Percentiles rank a stretch among this genome's conserved stretches.
phyloP scores from a whole-genome alignment of 2,888 invertebrate genomes.

The Leptarthrus brevirostris region DNA sequence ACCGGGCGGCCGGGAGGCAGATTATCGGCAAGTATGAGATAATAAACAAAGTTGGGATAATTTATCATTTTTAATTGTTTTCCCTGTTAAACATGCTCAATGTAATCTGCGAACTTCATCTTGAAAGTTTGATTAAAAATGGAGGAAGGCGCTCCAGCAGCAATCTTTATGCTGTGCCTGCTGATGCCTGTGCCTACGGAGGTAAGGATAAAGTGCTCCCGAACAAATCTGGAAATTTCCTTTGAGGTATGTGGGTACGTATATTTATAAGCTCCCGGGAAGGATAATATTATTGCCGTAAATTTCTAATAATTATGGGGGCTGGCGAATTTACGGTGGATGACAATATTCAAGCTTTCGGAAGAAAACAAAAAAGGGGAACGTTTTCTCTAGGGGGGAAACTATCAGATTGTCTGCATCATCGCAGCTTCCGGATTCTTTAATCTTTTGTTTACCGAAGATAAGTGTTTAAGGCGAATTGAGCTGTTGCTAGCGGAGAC shows the following conservation, averaged over 20 bases:
- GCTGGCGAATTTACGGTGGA: not conserved
- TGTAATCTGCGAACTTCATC: conserved; percentile 17
- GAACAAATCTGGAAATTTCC: not conserved
- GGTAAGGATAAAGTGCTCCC: not conserved
- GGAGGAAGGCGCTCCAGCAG: not conserved
- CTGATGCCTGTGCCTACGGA: not conserved
- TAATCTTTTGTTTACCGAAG: no score
- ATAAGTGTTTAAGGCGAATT: no score
- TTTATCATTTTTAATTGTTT: conserved; percentile 20
- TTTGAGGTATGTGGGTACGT: conserved; percentile 4
- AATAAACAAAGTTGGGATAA: conserved; percentile 20
- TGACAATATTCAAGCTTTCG: not conserved
- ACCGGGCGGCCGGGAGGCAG: not conserved
- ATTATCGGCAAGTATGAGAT: conserved; percentile 18
- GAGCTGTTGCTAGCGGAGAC: no score
- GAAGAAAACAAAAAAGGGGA: not conserved
- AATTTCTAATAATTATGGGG: conserved; percentile 9
- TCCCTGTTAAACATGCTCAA: conserved; percentile 20
- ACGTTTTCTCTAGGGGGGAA: no score
- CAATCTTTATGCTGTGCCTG: not conserved
- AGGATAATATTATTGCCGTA: not conserved
- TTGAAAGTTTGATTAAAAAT: conserved; percentile 20
- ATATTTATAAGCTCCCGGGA: not conserved
- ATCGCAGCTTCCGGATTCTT: no score
- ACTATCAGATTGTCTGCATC: no score